These are phyloP conservation scores for Nephrotoma appendiculata DNA, from an alignment of 2,888 invertebrate species.

Conservation along the genomic window DNA sequence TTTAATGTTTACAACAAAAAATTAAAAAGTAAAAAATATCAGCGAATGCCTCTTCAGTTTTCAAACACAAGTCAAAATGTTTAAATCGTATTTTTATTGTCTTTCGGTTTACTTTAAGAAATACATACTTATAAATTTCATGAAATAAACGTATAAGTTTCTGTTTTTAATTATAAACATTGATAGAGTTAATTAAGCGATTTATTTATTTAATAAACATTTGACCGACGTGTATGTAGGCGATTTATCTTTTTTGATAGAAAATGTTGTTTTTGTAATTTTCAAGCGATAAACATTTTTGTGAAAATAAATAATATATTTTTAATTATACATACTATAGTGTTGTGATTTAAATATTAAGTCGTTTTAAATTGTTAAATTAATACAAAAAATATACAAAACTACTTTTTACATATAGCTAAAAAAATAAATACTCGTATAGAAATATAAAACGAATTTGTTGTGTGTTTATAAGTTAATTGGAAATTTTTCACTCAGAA, in stretches of 20 bases:
- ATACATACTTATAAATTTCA: background rate
- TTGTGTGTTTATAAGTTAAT: background rate
- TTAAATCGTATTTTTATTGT: background rate
- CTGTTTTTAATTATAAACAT: background rate
- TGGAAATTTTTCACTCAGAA: background rate
- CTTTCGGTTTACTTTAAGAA: background rate
- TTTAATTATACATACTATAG: background rate
- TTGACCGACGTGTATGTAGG: background rate
- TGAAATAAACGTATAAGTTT: background rate
- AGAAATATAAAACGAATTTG: background rate
- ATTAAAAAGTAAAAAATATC: background rate
- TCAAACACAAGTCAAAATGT: background rate
- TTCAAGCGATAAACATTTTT: background rate
- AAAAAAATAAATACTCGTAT: too few species aligned
- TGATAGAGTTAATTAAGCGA: background rate
- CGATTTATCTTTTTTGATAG: background rate
- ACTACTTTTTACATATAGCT: too few species aligned
- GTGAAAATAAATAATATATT: background rate
- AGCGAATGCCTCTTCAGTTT: background rate
- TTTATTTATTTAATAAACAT: background rate
- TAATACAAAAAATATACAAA: background rate
- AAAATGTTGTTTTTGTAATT: background rate
- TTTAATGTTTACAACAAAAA: background rate
- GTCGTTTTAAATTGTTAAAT: background rate
- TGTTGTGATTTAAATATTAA: background rate